phyloP scores from a whole-genome alignment of 2,113 vertebrate genomes.

The Catagonus wagneri region DNA sequence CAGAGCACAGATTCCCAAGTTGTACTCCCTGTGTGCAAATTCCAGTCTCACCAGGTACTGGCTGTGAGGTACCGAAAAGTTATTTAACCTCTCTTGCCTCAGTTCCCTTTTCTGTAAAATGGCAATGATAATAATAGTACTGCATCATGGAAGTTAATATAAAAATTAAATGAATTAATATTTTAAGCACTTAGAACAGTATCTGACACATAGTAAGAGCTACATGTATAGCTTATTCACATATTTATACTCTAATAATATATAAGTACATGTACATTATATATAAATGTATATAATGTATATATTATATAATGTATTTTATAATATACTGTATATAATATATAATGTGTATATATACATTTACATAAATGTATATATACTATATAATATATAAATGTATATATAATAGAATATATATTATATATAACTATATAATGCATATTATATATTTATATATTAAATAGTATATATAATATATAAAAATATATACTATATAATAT shows the following conservation, averaged over 20 bases:
- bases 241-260: neutral
- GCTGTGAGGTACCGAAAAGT: neutral
- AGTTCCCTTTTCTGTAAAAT: neutral
- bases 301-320: too few species aligned
- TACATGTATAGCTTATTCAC: neutral
- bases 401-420: neutral
- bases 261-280: too few species aligned
- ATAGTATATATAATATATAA: too few species aligned
- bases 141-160: neutral
- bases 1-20: neutral
- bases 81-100: neutral
- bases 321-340: too few species aligned
- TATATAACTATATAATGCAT: too few species aligned
- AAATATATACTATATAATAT: too few species aligned
- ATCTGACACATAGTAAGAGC: neutral
- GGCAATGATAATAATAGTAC: neutral
- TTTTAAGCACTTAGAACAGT: neutral
- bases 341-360: too few species aligned
- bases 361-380: neutral
- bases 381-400: neutral
- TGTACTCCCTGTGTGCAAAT: neutral
- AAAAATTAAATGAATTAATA: slow-evolving; percentile 14
- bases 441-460: too few species aligned
- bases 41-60: neutral
- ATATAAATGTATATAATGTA: neutral